Evolutionary conservation across 1,140 invertebrate species (phyloP).

Genomic region (Drosophila nikananu): DNA sequence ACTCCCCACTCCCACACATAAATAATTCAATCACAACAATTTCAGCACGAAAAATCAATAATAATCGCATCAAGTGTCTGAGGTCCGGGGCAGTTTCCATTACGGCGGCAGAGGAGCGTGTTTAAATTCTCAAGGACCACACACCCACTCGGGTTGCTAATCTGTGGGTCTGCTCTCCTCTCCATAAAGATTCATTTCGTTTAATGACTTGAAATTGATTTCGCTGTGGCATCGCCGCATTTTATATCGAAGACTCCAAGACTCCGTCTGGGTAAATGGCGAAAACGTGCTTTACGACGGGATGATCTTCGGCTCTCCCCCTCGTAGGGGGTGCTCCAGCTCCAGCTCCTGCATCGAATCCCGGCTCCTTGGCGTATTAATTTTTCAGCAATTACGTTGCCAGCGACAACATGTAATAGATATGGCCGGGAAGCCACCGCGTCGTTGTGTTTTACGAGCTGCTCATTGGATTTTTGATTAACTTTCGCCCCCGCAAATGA

Average conservation of each 20-base stretch:
- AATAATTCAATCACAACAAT: constrained; percentile 72
- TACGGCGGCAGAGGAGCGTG: constrained; percentile 52
- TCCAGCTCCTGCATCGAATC: constrained; percentile 10
- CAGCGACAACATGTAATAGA: constrained; percentile 77
- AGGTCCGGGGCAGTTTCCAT: constrained; percentile 37
- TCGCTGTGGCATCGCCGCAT: constrained; percentile 70
- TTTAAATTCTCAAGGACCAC: constrained; percentile 59
- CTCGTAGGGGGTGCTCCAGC: constrained; percentile 6
- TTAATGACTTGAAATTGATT: constrained; percentile 85
- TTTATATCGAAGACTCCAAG: constrained; percentile 59
- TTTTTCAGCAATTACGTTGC: constrained; percentile 82
- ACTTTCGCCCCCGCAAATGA: constrained; percentile 68
- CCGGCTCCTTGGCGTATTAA: constrained; percentile 67
- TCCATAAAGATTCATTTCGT: constrained; percentile 84
- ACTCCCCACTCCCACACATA: constrained; percentile 34
- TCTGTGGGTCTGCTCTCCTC: constrained; percentile 36
- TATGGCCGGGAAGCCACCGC: constrained; percentile 26
- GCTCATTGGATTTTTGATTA: constrained; percentile 84
- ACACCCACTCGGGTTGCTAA: constrained; percentile 47
- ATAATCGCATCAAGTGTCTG: constrained; percentile 67
- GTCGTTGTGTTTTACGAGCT: constrained; percentile 70
- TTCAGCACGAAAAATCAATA: constrained; percentile 73
- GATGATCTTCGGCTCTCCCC: constrained; percentile 53
- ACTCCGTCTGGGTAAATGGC: constrained; percentile 62
- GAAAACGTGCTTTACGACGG: constrained; percentile 78